Conservation (phyloP, 2,888 invertebrate genomes). For the Callinectes sapidus region DNA sequence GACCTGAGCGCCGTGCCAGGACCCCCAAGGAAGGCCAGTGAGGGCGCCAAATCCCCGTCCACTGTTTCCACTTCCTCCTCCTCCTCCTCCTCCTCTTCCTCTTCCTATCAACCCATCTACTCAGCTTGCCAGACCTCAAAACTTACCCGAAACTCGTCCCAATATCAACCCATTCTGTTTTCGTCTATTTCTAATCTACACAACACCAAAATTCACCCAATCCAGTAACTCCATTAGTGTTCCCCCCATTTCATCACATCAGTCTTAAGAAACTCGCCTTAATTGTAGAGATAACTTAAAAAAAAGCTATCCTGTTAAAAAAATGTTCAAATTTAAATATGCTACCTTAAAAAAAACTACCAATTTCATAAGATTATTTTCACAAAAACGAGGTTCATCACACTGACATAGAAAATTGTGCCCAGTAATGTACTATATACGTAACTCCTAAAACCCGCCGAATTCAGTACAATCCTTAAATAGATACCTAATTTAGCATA, state of each 20-base stretch:
- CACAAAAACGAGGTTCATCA: too few relatives aligned
- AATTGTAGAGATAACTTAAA: too few relatives aligned
- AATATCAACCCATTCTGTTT: not conserved
- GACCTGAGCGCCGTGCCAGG: constrained; percentile 48
- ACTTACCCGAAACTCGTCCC: not conserved
- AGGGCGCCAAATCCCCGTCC: constrained; percentile 29
- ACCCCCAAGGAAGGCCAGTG: constrained; percentile 27
- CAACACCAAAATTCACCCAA: not conserved
- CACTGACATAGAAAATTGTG: too few relatives aligned
- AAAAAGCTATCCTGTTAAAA: too few relatives aligned
- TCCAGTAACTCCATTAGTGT: too few relatives aligned
- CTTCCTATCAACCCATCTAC: not conserved
- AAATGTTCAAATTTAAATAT: too few relatives aligned
- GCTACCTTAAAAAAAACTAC: not conserved
- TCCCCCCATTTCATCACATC: not conserved
- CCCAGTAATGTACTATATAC: not conserved
- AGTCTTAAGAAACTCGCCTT: too few relatives aligned
- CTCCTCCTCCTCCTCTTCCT: not conserved
- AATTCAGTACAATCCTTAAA: not conserved
- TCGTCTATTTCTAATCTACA: not conserved
- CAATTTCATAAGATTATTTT: not conserved
- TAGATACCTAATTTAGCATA: too few relatives aligned
- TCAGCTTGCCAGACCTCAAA: not conserved
- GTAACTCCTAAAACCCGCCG: not conserved
- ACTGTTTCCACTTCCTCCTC: constrained; percentile 12